These are phyloP conservation scores for Sparus aurata DNA, from an alignment of 2,797 vertebrate genomes.

Conservation along the genomic window DNA sequence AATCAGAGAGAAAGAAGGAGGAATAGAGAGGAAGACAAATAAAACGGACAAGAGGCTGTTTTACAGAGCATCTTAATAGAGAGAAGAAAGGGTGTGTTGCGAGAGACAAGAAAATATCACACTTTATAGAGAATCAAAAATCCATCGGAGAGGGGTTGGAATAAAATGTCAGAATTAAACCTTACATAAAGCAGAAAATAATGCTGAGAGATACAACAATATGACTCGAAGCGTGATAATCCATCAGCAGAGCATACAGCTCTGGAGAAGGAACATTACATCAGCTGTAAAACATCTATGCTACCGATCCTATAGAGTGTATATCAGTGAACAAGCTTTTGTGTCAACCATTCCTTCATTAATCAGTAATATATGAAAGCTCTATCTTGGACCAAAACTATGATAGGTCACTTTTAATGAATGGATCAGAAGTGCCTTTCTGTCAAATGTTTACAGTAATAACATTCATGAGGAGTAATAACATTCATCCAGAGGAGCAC, in stretches of 20 bases:
- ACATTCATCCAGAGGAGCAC: not conserved
- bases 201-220: conserved; percentile 33
- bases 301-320: conserved; percentile 5
- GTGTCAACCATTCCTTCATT: conserved; percentile 14
- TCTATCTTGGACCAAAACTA: conserved; percentile 18
- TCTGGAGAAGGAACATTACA: conserved; percentile 28
- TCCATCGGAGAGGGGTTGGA: conserved; percentile 1
- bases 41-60: conserved; percentile 85
- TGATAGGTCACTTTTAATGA: conserved; percentile 11
- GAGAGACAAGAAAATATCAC: conserved; percentile 43
- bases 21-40: conserved; percentile 78
- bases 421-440: conserved; percentile 11
- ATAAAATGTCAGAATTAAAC: conserved; percentile 25
- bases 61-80: conserved; percentile 67
- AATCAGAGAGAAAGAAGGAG: conserved; percentile 79
- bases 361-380: conserved; percentile 32
- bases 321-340: conserved; percentile 26
- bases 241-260: conserved; percentile 34
- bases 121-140: conserved; percentile 34
- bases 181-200: conserved; percentile 23
- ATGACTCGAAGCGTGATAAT: conserved; percentile 44
- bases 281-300: conserved; percentile 37
- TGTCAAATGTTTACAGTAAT: conserved; percentile 18
- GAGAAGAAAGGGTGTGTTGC: conserved; percentile 54
- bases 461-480: not conserved